These are phyloP conservation scores for Coreius guichenoti DNA, from an alignment of 2,797 vertebrate genomes.

Conservation along the genomic window DNA sequence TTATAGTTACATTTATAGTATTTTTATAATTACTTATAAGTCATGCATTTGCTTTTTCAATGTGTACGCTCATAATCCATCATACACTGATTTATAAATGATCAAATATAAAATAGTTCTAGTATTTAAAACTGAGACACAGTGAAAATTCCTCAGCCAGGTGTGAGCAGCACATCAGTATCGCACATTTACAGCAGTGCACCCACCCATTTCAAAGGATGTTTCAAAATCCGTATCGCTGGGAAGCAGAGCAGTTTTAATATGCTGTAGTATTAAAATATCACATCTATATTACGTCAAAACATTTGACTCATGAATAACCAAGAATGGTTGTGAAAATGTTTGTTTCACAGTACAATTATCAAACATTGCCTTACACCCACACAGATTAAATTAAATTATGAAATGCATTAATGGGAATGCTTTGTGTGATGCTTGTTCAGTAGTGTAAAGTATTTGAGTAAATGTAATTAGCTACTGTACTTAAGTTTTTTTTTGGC, in stretches of 20 bases:
- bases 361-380: neutral
- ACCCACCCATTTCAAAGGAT: neutral
- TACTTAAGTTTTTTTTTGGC: neutral
- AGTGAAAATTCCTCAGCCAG: neutral
- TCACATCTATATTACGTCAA: neutral
- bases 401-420: neutral
- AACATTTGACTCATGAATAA: neutral
- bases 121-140: neutral
- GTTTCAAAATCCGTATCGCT: neutral
- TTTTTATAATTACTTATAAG: no score
- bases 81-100: no score
- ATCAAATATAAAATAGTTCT: no score
- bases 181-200: slow-evolving; percentile 16
- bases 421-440: neutral
- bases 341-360: neutral
- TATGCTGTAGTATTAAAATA: neutral
- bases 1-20: no score
- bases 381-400: neutral
- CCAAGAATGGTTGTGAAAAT: neutral
- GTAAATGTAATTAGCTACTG: neutral
- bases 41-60: no score
- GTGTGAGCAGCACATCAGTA: neutral
- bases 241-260: neutral
- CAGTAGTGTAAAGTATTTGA: neutral
- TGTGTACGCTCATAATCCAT: no score